Conservation (phyloP, 2,797 vertebrate genomes). For the Centropyge bicolor region DNA sequence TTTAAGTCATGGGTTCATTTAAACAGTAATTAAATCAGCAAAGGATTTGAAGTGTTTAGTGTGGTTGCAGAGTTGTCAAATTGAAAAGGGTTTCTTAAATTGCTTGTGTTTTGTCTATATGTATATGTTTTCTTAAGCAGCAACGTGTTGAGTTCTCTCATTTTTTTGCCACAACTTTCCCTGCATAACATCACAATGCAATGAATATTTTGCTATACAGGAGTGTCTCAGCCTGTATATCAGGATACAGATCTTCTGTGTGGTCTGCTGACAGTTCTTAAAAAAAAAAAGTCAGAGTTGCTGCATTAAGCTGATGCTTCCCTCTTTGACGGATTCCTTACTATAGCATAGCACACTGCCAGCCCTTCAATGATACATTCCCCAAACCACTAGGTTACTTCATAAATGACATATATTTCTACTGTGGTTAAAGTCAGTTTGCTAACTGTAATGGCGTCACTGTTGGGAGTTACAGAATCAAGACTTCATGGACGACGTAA, state of each 20-base stretch:
- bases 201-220: not conserved
- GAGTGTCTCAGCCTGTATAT: not conserved
- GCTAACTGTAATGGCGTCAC: not conserved
- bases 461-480: conserved; percentile 24
- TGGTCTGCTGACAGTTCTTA: not conserved
- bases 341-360: conserved; percentile 1
- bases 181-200: not conserved
- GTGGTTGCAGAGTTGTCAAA: too few species aligned
- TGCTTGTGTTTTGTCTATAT: too few species aligned
- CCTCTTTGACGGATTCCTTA: conserved; percentile 48
- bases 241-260: not conserved
- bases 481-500: conserved; percentile 15
- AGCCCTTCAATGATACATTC: conserved; percentile 19
- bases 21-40: not conserved
- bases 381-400: conserved; percentile 20
- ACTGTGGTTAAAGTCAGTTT: conserved; percentile 6
- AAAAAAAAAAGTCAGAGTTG: not conserved
- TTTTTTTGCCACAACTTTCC: not conserved
- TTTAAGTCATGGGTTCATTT: not conserved
- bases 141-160: too few species aligned
- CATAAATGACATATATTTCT: conserved; percentile 12
- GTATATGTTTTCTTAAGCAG: too few species aligned
- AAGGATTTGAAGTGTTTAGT: not conserved
- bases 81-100: too few species aligned
- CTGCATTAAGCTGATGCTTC: conserved; percentile 47